Conservation (phyloP, 2,888 invertebrate species). For the Drosophila vallismaia region DNA sequence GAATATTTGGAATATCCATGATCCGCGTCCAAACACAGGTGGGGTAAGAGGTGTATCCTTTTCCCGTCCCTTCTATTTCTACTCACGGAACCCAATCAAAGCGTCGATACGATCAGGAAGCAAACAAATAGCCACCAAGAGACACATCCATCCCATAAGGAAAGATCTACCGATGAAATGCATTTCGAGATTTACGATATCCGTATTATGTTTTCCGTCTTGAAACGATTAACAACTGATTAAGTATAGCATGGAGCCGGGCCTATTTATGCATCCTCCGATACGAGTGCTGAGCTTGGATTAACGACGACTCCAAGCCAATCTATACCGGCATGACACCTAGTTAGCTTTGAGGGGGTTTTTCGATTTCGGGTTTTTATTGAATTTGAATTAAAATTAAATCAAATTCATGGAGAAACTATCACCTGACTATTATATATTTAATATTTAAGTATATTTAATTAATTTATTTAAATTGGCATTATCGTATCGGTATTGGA, state of each 20-base stretch:
- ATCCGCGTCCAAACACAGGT: no score
- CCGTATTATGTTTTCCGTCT: not conserved
- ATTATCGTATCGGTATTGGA: not conserved
- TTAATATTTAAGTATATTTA: no score
- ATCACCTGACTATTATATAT: not conserved
- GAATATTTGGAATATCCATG: not conserved
- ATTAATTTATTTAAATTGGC: no score
- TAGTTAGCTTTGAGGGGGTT: not conserved
- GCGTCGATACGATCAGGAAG: not conserved
- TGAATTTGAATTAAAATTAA: not conserved
- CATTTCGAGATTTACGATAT: conserved; percentile 6
- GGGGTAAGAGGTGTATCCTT: no score
- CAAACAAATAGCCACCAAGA: conserved; percentile 1
- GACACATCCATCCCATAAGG: not conserved
- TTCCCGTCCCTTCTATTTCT: no score
- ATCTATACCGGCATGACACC: conserved; percentile 1
- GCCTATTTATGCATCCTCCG: conserved; percentile 31
- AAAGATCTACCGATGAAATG: not conserved
- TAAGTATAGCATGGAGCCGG: conserved; percentile 1
- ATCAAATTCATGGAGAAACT: not conserved
- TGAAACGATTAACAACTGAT: conserved; percentile 9
- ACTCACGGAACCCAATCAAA: conserved; percentile 27
- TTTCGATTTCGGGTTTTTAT: not conserved
- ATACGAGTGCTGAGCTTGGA: not conserved
- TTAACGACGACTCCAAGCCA: not conserved